A percentile compares a stretch with the other conserved stretches of the same genome.
These are phyloP conservation scores for Luperina nickerlii DNA, from an alignment of 2,888 invertebrate species.

Conservation along the genomic window DNA sequence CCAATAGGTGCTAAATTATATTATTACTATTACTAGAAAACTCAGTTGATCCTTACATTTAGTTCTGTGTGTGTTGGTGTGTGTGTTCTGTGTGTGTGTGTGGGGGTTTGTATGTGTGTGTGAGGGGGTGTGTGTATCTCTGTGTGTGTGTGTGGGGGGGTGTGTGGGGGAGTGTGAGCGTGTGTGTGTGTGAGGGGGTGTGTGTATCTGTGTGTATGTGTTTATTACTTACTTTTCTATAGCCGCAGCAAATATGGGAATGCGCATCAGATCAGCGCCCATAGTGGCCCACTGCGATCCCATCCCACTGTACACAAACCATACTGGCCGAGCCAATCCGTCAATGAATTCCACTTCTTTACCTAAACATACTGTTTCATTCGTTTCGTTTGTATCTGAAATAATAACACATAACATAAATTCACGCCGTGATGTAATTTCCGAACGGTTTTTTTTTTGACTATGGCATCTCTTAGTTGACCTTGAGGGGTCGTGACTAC, in stretches of 20 bases:
- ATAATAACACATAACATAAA: background rate
- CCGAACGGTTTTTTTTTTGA: too few species aligned
- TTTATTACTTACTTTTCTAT: conserved; percentile 79
- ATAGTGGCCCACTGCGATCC: conserved; percentile 92
- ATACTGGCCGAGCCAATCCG: conserved; percentile 84
- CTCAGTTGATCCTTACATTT: background rate
- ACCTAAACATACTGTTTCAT: conserved; percentile 67
- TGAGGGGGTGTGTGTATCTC: too few species aligned
- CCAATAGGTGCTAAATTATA: background rate
- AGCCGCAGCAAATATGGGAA: conserved; percentile 89
- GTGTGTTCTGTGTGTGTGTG: background rate
- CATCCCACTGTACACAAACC: conserved; percentile 93
- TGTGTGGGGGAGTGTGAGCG: too few species aligned
- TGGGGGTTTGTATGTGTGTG: too few species aligned
- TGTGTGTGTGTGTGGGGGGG: too few species aligned
- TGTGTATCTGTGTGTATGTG: too few species aligned
- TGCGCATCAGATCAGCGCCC: conserved; percentile 91
- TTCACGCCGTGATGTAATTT: background rate
- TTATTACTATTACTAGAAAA: background rate
- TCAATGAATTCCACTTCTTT: conserved; percentile 67
- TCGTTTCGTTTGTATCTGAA: conserved; percentile 69
- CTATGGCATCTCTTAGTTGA: too few species aligned
- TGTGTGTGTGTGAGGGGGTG: too few species aligned
- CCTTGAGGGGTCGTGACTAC: too few species aligned
- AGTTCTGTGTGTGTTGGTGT: too few species aligned